Conservation (phyloP, 2,113 vertebrate genomes). For the Tupaia tana region DNA sequence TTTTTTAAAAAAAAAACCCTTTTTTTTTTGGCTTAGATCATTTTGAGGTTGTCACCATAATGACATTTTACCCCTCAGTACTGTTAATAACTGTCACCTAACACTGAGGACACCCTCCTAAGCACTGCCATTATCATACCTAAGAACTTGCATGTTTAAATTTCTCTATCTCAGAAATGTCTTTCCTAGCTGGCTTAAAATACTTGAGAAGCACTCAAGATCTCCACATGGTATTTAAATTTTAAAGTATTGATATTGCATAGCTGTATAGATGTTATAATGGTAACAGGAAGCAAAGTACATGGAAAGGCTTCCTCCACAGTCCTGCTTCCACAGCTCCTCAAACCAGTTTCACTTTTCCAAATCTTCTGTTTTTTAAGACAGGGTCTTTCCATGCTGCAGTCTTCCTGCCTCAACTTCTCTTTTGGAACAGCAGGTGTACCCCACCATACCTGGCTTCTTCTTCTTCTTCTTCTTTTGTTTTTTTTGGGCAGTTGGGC, state of each 20-base stretch:
- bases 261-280: not conserved
- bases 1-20: not conserved
- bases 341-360: constrained; percentile 25
- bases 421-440: too few relatives aligned
- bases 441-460: too few relatives aligned
- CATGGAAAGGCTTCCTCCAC: not conserved
- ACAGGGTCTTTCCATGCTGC: too few relatives aligned
- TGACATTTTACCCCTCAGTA: not conserved
- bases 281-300: not conserved
- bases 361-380: constrained; percentile 1
- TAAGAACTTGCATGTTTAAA: not conserved
- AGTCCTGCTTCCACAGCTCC: not conserved
- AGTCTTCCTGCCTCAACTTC: too few relatives aligned
- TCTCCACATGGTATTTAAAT: not conserved
- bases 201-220: not conserved
- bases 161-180: constrained; percentile 2
- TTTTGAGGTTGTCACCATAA: not conserved
- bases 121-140: not conserved
- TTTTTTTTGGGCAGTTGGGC: too few relatives aligned
- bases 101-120: not conserved
- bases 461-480: too few relatives aligned
- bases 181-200: constrained; percentile 17
- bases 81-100: not conserved
- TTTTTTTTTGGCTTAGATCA: not conserved
- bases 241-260: not conserved